Conservation (phyloP, 1,140 invertebrate genomes). For the Magallana gigas region DNA sequence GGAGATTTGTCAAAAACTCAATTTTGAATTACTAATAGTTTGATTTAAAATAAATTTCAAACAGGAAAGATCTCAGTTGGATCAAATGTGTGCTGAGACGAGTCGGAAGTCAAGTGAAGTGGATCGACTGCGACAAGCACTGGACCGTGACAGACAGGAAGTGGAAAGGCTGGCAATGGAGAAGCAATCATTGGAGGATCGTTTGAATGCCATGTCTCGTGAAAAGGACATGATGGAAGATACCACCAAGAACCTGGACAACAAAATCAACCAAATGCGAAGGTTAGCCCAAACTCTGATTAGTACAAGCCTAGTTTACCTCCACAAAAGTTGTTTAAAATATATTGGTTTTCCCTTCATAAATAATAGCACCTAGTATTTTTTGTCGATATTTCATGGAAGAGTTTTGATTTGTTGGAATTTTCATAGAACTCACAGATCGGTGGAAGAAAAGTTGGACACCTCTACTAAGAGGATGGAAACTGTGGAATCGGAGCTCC, state of each 20-base stretch:
- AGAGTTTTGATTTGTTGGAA: too few species aligned
- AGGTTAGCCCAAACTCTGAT: conserved; percentile 57
- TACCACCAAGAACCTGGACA: conserved; percentile 69
- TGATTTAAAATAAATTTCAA: conserved; percentile 11
- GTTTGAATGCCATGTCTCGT: conserved; percentile 64
- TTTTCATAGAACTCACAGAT: conserved; percentile 65
- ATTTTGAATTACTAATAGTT: not conserved
- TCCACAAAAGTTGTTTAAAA: too few species aligned
- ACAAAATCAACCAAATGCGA: conserved; percentile 73
- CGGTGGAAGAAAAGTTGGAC: conserved; percentile 72
- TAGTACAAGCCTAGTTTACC: too few species aligned
- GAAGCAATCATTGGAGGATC: conserved; percentile 70
- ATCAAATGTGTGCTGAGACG: conserved; percentile 69
- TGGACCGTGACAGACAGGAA: conserved; percentile 68
- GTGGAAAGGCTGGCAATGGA: conserved; percentile 70
- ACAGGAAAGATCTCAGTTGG: conserved; percentile 72
- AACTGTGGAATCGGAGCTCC: conserved; percentile 69
- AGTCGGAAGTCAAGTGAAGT: conserved; percentile 69
- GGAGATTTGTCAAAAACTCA: too few species aligned
- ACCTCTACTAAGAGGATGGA: conserved; percentile 63
- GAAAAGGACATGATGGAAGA: conserved; percentile 73
- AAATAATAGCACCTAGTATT: too few species aligned
- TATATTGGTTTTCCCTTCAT: too few species aligned
- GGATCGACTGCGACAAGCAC: conserved; percentile 66
- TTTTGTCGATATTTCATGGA: too few species aligned